phyloP scores from a whole-genome alignment of 1,140 invertebrate genomes.

The Cydia strobilella region DNA sequence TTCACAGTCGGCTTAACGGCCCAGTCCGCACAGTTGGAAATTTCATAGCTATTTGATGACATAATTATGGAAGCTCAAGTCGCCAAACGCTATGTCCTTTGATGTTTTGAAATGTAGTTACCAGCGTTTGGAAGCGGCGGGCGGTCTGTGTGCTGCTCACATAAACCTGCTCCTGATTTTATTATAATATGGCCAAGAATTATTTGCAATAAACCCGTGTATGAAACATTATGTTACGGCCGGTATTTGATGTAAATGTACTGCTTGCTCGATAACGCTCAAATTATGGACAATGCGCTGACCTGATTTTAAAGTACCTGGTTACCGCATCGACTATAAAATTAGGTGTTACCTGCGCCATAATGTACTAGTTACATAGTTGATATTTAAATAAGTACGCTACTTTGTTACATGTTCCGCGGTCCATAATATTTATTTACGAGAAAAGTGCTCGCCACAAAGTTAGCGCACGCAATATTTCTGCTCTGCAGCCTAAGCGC shows the following conservation, averaged over 20 bases:
- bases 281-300: slow-evolving; percentile 18
- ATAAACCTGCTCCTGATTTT: slow-evolving; percentile 14
- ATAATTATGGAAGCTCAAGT: slow-evolving; percentile 63
- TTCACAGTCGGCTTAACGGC: slow-evolving; percentile 72
- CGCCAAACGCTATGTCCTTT: slow-evolving; percentile 53
- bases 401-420: slow-evolving; percentile 12
- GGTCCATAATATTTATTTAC: slow-evolving; percentile 26
- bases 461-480: slow-evolving; percentile 26
- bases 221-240: neutral
- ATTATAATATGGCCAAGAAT: neutral
- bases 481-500: slow-evolving; percentile 25
- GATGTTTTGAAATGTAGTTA: slow-evolving; percentile 46
- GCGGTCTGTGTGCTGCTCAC: slow-evolving; percentile 1
- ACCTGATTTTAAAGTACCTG: slow-evolving; percentile 18
- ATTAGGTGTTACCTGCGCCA: neutral
- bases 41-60: slow-evolving; percentile 65
- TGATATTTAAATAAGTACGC: slow-evolving; percentile 14
- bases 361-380: slow-evolving; percentile 7
- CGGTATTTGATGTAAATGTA: slow-evolving; percentile 9
- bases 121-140: slow-evolving; percentile 9
- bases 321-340: slow-evolving; percentile 20
- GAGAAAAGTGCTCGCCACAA: slow-evolving; percentile 27
- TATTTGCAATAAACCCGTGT: slow-evolving; percentile 1
- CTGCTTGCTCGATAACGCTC: slow-evolving; percentile 6
- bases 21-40: slow-evolving; percentile 51